Percentiles rank a stretch among this genome's conserved stretches.
Conservation (phyloP, 2,797 vertebrate genomes). For the Halcyon leucocephala region DNA sequence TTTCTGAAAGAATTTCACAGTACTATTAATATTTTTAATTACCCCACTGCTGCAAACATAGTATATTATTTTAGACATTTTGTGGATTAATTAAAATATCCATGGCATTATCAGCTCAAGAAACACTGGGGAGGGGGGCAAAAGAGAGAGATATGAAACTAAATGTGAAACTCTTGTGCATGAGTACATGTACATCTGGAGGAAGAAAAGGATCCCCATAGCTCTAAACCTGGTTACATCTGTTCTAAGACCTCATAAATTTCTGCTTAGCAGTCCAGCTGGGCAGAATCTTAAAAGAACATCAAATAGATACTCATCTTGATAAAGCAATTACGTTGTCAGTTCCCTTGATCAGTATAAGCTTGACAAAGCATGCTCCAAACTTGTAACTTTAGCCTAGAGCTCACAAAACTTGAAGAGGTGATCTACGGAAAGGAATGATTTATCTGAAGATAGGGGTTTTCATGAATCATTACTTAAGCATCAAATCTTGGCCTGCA, state of each 20-base stretch:
- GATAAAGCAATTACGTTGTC: slow-evolving; percentile 28
- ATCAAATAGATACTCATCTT: slow-evolving; percentile 6
- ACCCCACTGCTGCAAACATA: background rate
- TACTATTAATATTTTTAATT: background rate
- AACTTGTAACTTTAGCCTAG: slow-evolving; percentile 57
- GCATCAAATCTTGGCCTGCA: slow-evolving; percentile 35
- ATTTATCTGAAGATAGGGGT: background rate
- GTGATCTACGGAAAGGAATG: slow-evolving; percentile 6
- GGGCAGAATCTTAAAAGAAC: slow-evolving; percentile 35
- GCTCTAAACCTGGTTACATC: slow-evolving; percentile 46
- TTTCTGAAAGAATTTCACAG: background rate
- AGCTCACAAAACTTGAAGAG: slow-evolving; percentile 46
- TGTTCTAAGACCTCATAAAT: slow-evolving; percentile 51
- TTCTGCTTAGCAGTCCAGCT: background rate
- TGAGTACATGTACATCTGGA: slow-evolving; percentile 37
- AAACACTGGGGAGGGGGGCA: background rate
- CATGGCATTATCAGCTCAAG: background rate
- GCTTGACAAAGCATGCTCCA: slow-evolving; percentile 36
- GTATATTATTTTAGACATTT: background rate
- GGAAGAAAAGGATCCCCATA: slow-evolving; percentile 28
- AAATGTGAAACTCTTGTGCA: background rate
- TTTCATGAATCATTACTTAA: slow-evolving; percentile 1
- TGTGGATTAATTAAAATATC: background rate
- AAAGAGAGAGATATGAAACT: background rate
- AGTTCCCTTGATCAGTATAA: slow-evolving; percentile 49